These are phyloP conservation scores for Lethenteron camtschaticum DNA, from an alignment of 2,113 vertebrate species.

Conservation along the genomic window DNA sequence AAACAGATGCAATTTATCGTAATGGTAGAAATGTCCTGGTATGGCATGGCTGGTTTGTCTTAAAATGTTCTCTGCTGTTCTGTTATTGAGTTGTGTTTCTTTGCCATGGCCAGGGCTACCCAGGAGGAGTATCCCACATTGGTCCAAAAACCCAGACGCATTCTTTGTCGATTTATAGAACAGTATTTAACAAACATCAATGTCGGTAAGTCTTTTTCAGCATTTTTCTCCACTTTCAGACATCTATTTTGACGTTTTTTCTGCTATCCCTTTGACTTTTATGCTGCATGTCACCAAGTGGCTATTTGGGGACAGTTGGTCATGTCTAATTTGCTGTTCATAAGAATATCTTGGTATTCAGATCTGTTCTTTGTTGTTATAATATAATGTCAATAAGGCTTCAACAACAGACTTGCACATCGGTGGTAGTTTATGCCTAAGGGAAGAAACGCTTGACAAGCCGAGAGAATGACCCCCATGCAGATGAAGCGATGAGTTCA, in stretches of 20 bases:
- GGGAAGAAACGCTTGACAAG: too few species aligned
- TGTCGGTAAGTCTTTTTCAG: conserved; percentile 39
- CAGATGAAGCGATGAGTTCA: too few species aligned
- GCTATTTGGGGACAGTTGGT: not conserved
- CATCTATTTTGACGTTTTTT: not conserved
- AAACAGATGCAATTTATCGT: too few species aligned
- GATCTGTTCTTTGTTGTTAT: not conserved
- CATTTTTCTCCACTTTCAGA: not conserved
- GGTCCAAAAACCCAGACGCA: conserved; percentile 80
- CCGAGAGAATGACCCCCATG: too few species aligned
- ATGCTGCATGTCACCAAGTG: not conserved
- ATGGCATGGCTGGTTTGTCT: too few species aligned
- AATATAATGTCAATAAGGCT: not conserved
- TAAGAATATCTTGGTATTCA: not conserved
- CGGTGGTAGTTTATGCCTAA: too few species aligned
- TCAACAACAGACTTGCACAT: too few species aligned
- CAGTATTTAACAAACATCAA: conserved; percentile 79
- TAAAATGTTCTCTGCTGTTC: too few species aligned
- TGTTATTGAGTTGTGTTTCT: not conserved
- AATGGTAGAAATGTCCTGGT: too few species aligned
- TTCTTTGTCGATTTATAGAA: conserved; percentile 91
- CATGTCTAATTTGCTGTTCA: not conserved
- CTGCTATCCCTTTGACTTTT: not conserved
- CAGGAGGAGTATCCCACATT: conserved; percentile 47
- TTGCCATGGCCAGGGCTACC: conserved; percentile 27